phyloP scores from a whole-genome alignment of 2,113 vertebrate genomes.

The Forbesichthys papilliferus region DNA sequence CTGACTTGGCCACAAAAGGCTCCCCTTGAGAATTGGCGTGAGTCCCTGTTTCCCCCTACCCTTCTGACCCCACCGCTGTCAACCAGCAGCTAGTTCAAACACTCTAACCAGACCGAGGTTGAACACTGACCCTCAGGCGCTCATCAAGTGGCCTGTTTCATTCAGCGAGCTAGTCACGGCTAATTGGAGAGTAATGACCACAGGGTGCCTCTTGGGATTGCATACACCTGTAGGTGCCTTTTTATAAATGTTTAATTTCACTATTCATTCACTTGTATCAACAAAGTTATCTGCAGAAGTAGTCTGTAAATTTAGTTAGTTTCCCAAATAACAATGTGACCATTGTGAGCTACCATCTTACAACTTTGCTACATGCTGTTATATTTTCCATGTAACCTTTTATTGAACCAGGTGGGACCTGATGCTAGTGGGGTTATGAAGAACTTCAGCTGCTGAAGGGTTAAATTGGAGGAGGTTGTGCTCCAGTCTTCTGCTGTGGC shows the following conservation, averaged over 20 bases:
- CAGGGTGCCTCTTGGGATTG: constrained; percentile 29
- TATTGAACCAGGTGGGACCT: constrained; percentile 8
- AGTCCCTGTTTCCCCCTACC: constrained; percentile 38
- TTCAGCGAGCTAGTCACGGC: constrained; percentile 49
- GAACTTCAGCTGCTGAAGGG: constrained; percentile 45
- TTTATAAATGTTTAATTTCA: too few species aligned
- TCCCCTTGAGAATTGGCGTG: constrained; percentile 68
- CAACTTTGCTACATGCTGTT: not conserved
- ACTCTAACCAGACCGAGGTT: constrained; percentile 60
- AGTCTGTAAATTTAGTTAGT: not conserved
- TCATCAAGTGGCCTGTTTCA: constrained; percentile 48
- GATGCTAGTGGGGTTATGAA: constrained; percentile 1
- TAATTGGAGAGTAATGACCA: constrained; percentile 62
- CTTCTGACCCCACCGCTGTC: constrained; percentile 60
- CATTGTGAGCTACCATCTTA: not conserved
- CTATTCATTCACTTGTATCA: too few species aligned
- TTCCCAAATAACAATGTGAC: not conserved
- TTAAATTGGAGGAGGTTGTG: constrained; percentile 60
- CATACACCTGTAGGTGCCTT: not conserved
- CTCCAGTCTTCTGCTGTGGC: constrained; percentile 52
- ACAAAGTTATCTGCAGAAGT: too few species aligned
- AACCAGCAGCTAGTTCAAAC: constrained; percentile 66
- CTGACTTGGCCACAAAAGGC: constrained; percentile 68
- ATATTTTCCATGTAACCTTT: constrained; percentile 5
- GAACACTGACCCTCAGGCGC: constrained; percentile 65